Base-by-base conservation (phyloP, 2,888 invertebrate genomes). In the Brachyptera risi region DNA sequence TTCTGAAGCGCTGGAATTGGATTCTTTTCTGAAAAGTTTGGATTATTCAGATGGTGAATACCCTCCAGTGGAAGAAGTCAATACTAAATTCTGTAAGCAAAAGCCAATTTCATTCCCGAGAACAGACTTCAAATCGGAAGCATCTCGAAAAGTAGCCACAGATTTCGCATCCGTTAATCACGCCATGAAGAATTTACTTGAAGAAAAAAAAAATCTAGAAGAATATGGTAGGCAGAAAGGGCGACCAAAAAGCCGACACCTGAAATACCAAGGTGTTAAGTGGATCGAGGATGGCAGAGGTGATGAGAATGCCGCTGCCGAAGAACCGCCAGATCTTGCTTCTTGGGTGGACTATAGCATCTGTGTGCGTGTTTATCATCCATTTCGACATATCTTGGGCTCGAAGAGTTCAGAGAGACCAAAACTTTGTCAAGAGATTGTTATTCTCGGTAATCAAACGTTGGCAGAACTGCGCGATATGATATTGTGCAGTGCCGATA, bases 401-500 rank as follows among this genome's bases (percentile, higher is more conserved):
- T 24, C 24, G n/a, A 1, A 13, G 7, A 24, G 17, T 31, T 24
- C 24, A 24, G 24, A 27, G 17, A 23, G 9, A 47, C 47, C 47
- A 1, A 47, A 47, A 13, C 47, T 47, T 4, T 47, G 21, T 47
- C 82, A 82, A 67, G 83, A 85, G 65, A 79, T 86, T 63, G 73
- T 81, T 11, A 80, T 88, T 0, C 74, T 87, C n/a, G 88, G 88
- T 0, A 75, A 77, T 17, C 88, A 90, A 72, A 79, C 77, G 23
- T 77, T 96, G 65, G 77, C 82, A n/a, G 82, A 84, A 50, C 75
- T 96, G 38, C 80, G 89, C 1, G 91, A 92, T 70, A 80, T 83
- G 67, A 84, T 95, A 65, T 75, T 78, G 17, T 96, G 96, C 72
- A 73, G 83, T 54, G 84, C 87, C 66, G 91, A 94, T 73, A 69